A percentile compares a stretch with the other conserved stretches of the same genome.
Conservation (phyloP, 1,140 invertebrate genomes). For the Zaprionus taronus region DNA sequence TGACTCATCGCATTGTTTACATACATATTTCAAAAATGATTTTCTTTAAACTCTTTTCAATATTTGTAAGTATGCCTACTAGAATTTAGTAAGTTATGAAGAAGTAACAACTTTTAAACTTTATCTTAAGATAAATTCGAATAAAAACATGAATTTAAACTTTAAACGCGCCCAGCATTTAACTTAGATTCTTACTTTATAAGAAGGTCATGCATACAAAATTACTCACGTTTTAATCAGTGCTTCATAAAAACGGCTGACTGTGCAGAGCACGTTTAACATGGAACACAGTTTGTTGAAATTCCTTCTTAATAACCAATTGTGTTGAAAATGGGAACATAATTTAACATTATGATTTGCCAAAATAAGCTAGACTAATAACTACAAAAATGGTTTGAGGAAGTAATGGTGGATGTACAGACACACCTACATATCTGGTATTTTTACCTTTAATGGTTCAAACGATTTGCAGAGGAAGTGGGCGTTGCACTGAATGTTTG, state of each 20-base stretch:
- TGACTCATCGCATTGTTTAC: conserved; percentile 48
- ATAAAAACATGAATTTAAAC: background rate
- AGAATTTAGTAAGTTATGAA: background rate
- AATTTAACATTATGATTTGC: background rate
- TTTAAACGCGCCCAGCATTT: background rate
- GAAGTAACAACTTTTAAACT: background rate
- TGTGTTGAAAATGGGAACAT: background rate
- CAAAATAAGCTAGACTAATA: background rate
- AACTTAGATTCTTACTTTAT: background rate
- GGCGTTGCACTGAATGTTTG: too few species aligned
- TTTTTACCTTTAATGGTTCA: too few species aligned
- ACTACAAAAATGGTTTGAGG: background rate
- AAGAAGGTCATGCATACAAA: background rate
- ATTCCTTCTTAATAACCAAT: background rate
- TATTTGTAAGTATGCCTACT: conserved; percentile 67
- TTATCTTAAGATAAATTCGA: background rate
- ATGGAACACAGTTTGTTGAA: background rate
- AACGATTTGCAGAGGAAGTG: background rate
- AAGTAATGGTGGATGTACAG: too few species aligned
- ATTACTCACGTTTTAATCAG: background rate
- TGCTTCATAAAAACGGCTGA: background rate
- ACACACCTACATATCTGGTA: too few species aligned
- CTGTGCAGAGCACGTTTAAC: background rate
- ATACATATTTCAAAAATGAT: conserved; percentile 60
- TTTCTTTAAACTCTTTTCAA: conserved; percentile 59